Percentiles rank a stretch among this genome's conserved stretches.
Conservation (phyloP, 1,140 invertebrate species). For the Zelostemma sp. region DNA sequence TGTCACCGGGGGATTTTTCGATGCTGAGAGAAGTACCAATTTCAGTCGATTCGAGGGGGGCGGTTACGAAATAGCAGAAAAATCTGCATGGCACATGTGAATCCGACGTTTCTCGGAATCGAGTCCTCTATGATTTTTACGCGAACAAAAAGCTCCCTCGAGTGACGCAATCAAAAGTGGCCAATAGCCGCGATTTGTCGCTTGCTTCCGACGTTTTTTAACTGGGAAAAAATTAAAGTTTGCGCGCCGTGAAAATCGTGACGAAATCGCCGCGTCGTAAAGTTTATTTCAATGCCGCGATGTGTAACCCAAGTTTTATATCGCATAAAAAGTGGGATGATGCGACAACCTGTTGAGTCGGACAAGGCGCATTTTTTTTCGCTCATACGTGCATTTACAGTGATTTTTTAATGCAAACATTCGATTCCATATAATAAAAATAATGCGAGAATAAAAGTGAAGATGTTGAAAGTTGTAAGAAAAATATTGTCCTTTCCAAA, state of each 20-base stretch:
- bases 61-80: conserved; percentile 20
- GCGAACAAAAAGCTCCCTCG: conserved; percentile 44
- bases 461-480: background rate
- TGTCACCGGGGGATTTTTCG: background rate
- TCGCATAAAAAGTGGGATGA: conserved; percentile 27
- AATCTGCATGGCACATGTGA: conserved; percentile 52
- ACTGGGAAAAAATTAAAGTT: too few species aligned
- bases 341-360: conserved; percentile 62
- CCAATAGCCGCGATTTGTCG: too few species aligned
- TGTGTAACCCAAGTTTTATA: conserved; percentile 29
- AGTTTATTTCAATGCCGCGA: conserved; percentile 56
- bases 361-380: conserved; percentile 61
- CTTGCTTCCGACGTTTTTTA: too few species aligned
- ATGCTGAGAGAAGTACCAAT: background rate
- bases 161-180: conserved; percentile 40
- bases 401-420: too few species aligned
- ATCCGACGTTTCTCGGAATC: conserved; percentile 52
- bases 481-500: background rate
- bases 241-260: conserved; percentile 42
- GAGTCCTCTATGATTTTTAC: conserved; percentile 43
- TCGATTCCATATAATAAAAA: too few species aligned
- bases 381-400: background rate
- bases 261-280: conserved; percentile 57
- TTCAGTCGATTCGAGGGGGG: too few species aligned
- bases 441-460: background rate